phyloP scores from a whole-genome alignment of 2,113 vertebrate genomes.

The Corapipo altera region DNA sequence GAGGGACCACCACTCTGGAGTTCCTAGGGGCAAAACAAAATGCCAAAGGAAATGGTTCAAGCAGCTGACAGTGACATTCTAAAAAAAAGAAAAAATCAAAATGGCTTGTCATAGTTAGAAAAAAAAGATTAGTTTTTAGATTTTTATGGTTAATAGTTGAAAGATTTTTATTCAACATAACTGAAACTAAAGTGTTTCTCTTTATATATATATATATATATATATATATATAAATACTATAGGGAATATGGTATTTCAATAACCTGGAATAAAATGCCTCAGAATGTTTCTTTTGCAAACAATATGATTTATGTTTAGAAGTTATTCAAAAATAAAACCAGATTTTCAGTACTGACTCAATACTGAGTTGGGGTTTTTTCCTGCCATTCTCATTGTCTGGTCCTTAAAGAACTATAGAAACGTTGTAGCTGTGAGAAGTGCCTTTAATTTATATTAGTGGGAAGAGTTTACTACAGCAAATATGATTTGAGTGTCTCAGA shows the following conservation, averaged over 20 bases:
- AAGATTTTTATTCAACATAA: neutral
- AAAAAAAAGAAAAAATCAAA: neutral
- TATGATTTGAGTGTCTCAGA: neutral
- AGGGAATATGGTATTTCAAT: neutral
- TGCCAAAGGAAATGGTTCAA: neutral
- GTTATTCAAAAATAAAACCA: neutral
- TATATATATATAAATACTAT: too few relatives aligned
- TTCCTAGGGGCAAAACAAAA: neutral
- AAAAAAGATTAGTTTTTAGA: neutral
- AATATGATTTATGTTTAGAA: neutral
- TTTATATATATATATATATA: neutral
- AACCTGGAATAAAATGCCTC: neutral
- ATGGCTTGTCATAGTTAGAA: neutral
- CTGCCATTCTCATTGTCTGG: neutral
- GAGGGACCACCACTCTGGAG: neutral
- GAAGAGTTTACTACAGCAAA: neutral
- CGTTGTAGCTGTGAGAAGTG: neutral
- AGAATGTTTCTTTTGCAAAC: neutral
- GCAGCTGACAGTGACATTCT: neutral
- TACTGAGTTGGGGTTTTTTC: neutral
- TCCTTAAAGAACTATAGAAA: neutral
- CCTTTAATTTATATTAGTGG: neutral
- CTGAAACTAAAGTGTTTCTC: neutral
- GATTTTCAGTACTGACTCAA: neutral
- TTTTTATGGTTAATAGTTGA: neutral